Percentiles rank a stretch among this genome's conserved stretches.
Conservation (phyloP, 2,797 vertebrate genomes). For the Erethizon dorsatum region DNA sequence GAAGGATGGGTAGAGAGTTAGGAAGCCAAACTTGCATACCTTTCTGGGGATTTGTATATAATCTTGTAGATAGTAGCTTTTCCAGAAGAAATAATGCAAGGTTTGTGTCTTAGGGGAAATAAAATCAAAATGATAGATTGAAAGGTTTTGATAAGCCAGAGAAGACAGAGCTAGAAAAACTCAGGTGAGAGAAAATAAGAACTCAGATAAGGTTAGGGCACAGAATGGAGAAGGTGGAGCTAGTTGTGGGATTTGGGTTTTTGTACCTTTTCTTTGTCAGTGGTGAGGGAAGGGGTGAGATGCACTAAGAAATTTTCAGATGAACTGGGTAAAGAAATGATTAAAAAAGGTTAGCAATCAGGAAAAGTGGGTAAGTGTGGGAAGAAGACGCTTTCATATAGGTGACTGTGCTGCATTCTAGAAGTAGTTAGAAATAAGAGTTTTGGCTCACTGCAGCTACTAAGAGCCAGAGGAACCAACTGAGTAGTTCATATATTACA, state of each 20-base stretch:
- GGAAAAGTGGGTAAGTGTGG: not conserved
- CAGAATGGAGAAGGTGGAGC: not conserved
- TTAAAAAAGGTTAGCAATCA: not conserved
- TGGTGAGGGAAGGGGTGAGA: not conserved
- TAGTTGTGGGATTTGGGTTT: not conserved
- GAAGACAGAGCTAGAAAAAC: not conserved
- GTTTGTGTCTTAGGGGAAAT: not conserved
- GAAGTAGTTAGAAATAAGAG: not conserved
- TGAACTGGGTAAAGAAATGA: not conserved
- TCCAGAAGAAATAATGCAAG: not conserved
- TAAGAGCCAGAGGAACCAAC: not conserved
- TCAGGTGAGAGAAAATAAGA: not conserved
- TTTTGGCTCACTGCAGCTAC: not conserved
- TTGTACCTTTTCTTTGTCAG: not conserved
- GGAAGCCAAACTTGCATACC: not conserved
- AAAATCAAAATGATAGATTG: not conserved
- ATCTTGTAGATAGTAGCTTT: not conserved
- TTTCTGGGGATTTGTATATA: not conserved
- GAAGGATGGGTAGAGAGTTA: not conserved
- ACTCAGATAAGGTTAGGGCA: not conserved
- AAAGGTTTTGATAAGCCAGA: not conserved
- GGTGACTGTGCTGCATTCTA: not conserved
- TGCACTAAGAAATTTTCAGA: not conserved
- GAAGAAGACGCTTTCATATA: not conserved
- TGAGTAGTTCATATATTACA: not conserved